These are phyloP conservation scores for Apis dorsata DNA, from an alignment of 1,140 invertebrate genomes.

Conservation along the genomic window DNA sequence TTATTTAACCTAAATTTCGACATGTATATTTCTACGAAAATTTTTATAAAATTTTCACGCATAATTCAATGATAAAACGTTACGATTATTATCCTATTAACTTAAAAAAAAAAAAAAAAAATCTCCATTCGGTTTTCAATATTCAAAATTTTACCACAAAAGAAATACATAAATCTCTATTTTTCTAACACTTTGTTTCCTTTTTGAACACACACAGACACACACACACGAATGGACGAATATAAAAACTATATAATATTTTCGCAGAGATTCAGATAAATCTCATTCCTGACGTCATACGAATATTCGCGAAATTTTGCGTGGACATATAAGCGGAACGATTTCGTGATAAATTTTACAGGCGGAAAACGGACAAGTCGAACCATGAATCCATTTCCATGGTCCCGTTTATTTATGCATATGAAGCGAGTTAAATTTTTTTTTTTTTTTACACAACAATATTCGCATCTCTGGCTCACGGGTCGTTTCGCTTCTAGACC, in stretches of 20 bases:
- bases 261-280: neutral
- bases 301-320: neutral
- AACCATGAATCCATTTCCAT: neutral
- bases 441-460: neutral
- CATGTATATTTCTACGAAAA: too few species aligned
- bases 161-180: neutral
- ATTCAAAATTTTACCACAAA: neutral
- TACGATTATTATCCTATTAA: too few species aligned
- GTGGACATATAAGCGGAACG: neutral
- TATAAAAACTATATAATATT: neutral
- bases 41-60: too few species aligned
- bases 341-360: neutral
- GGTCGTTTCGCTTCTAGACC: neutral
- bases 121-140: neutral
- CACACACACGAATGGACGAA: neutral
- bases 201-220: neutral
- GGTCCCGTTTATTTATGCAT: neutral
- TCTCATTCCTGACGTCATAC: neutral
- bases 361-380: neutral
- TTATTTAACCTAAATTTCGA: too few species aligned
- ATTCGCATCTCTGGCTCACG: neutral
- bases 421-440: neutral
- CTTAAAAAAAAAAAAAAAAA: too few species aligned
- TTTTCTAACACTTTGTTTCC: neutral
- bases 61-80: too few species aligned